These are phyloP conservation scores for Oreochromis grahami DNA, from an alignment of 2,797 vertebrate genomes.

Conservation along the genomic window DNA sequence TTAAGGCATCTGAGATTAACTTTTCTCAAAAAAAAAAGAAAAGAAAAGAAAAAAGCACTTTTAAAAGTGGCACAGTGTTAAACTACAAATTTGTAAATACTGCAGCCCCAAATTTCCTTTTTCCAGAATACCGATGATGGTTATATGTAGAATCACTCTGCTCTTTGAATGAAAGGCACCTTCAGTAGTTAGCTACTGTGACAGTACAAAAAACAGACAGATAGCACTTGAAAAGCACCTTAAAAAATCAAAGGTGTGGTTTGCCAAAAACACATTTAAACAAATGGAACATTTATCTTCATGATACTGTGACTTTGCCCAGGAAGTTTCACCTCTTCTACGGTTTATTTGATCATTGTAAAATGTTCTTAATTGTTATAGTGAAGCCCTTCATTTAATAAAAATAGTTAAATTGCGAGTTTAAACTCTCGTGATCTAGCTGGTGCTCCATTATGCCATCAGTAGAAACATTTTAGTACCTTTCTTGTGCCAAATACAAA, in stretches of 20 bases:
- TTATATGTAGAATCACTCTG: constrained; percentile 7
- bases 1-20: constrained; percentile 32
- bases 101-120: background rate
- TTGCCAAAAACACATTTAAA: background rate
- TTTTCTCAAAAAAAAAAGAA: background rate
- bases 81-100: constrained; percentile 38
- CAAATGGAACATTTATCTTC: background rate
- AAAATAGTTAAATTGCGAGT: background rate
- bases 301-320: background rate
- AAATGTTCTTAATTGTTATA: background rate
- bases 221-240: constrained; percentile 20
- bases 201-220: constrained; percentile 18
- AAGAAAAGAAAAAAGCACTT: constrained; percentile 29
- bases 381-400: constrained; percentile 3
- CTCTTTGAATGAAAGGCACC: constrained; percentile 64
- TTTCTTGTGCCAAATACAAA: background rate
- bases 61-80: constrained; percentile 50
- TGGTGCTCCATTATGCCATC: background rate
- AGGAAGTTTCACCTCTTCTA: background rate
- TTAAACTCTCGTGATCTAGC: background rate
- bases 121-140: constrained; percentile 1
- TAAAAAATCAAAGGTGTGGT: background rate
- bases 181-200: constrained; percentile 51
- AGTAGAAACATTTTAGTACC: constrained; percentile 7
- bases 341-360: background rate